Conservation (phyloP, 2,888 invertebrate species). For the Orchesella flavescens region DNA sequence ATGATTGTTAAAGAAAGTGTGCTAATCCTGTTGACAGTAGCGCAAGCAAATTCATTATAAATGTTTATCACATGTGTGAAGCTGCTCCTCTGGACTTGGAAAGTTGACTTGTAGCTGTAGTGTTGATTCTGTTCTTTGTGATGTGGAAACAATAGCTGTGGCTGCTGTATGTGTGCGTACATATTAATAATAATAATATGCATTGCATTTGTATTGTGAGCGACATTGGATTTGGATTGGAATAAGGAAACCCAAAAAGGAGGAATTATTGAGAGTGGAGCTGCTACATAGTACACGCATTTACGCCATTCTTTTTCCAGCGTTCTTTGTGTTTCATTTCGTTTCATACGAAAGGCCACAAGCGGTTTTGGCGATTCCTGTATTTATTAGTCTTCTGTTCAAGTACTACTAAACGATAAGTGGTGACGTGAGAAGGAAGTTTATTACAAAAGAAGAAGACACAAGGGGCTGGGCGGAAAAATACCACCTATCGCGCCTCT, state of each 20-base stretch:
- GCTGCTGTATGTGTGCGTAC: too few relatives aligned
- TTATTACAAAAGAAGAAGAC: constrained; percentile 34
- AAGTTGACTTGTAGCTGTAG: too few relatives aligned
- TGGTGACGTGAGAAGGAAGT: constrained; percentile 51
- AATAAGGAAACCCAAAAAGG: constrained; percentile 7
- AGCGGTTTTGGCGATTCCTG: constrained; percentile 39
- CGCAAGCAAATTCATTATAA: too few relatives aligned
- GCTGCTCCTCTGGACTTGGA: too few relatives aligned
- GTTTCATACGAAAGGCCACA: constrained; percentile 28
- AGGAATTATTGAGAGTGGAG: constrained; percentile 19
- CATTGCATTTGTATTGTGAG: neutral
- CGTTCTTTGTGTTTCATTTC: neutral
- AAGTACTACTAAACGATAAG: neutral
- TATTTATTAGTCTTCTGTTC: constrained; percentile 31
- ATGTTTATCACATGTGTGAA: too few relatives aligned
- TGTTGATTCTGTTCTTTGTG: too few relatives aligned
- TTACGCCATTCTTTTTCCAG: constrained; percentile 37
- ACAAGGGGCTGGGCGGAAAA: constrained; percentile 46
- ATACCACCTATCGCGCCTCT: constrained; percentile 31
- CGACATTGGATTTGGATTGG: constrained; percentile 1
- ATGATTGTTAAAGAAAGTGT: too few relatives aligned
- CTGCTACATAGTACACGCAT: neutral
- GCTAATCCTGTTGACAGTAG: too few relatives aligned
- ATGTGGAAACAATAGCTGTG: too few relatives aligned
- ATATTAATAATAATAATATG: too few relatives aligned